These are phyloP conservation scores for Pecten maximus DNA, from an alignment of 2,888 invertebrate genomes.

Conservation along the genomic window DNA sequence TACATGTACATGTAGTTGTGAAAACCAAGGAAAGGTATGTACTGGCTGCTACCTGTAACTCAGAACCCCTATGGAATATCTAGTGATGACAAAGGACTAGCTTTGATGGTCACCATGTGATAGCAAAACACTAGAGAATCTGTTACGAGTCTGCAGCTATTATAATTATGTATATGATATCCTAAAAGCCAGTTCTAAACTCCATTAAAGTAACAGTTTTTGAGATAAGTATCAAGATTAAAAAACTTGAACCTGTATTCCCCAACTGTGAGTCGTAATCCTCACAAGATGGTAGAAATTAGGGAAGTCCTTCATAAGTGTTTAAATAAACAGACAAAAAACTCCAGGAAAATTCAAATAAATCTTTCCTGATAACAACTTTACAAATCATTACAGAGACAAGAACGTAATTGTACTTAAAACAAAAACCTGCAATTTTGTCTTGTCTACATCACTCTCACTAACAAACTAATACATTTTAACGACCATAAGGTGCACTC, in stretches of 20 bases:
- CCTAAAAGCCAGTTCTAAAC: not conserved
- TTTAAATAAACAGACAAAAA: not conserved
- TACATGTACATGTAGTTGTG: too few species aligned
- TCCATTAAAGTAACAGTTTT: not conserved
- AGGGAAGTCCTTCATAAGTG: not conserved
- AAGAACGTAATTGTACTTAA: not conserved
- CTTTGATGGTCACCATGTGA: too few species aligned
- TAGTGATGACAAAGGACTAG: too few species aligned
- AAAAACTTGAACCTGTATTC: not conserved
- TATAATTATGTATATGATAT: too few species aligned
- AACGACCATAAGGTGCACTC: not conserved
- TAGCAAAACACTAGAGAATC: too few species aligned
- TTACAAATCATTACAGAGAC: not conserved
- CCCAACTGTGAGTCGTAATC: not conserved
- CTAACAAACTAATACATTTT: not conserved
- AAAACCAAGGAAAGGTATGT: too few species aligned
- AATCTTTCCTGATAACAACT: not conserved
- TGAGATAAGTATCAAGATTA: not conserved
- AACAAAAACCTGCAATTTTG: not conserved
- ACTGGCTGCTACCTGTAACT: too few species aligned
- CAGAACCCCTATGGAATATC: too few species aligned
- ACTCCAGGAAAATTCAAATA: not conserved
- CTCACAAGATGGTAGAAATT: not conserved
- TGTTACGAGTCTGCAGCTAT: too few species aligned
- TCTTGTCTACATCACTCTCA: not conserved